Conservation (phyloP, 2,888 invertebrate genomes). For the Ecdyonurus torrentis region DNA sequence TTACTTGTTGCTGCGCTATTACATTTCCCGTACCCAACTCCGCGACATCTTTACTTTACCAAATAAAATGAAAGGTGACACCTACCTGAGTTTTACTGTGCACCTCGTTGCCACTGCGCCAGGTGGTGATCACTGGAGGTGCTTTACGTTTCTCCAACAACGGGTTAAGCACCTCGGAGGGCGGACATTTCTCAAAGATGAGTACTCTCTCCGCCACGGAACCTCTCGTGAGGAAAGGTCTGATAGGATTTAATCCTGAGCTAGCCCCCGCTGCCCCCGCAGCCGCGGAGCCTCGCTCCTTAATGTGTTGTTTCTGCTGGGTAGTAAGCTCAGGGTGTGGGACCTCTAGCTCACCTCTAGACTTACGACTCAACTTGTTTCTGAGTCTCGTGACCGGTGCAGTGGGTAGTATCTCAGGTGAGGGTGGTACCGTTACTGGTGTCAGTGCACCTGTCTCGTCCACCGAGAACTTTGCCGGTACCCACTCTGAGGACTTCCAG, state of each 20-base stretch:
- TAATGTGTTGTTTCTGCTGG: conserved; percentile 37
- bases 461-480: conserved; percentile 13
- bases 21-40: no score
- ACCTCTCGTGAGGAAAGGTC: conserved; percentile 73
- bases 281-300: conserved; percentile 21
- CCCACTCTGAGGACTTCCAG: conserved; percentile 8
- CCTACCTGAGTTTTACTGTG: conserved; percentile 34
- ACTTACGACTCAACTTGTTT: conserved; percentile 23
- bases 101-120: conserved; percentile 27
- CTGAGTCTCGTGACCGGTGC: conserved; percentile 17
- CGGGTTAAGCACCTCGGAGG: conserved; percentile 41
- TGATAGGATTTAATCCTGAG: conserved; percentile 41
- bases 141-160: conserved; percentile 45
- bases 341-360: conserved; percentile 28
- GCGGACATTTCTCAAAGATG: conserved; percentile 71
- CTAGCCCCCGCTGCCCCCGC: conserved; percentile 15
- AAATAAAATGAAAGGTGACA: no score
- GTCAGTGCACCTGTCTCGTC: conserved; percentile 10
- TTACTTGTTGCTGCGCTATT: no score
- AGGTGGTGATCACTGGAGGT: conserved; percentile 29
- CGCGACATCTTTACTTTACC: no score
- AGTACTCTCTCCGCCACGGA: conserved; percentile 81
- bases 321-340: conserved; percentile 49
- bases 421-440: conserved; percentile 15
- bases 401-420: conserved; percentile 18